A percentile compares a stretch with the other conserved stretches of the same genome.
These are phyloP conservation scores for Stomatorhinus walkeri DNA, from an alignment of 2,797 vertebrate species.

Conservation along the genomic window DNA sequence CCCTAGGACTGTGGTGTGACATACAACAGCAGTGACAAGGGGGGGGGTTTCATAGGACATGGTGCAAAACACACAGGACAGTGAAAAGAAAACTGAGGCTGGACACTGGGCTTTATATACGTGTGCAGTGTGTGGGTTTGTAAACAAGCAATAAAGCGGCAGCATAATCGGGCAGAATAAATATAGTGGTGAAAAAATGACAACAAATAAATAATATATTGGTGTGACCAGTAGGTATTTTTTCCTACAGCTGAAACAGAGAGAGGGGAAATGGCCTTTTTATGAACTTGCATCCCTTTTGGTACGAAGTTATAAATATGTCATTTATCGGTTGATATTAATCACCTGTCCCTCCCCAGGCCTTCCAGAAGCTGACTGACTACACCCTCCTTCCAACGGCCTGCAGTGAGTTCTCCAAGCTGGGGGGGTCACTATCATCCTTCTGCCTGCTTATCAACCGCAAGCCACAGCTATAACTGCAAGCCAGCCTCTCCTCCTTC, in stretches of 20 bases:
- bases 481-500: not conserved
- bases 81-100: not conserved
- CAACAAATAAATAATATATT: not conserved
- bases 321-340: not conserved
- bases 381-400: slow-evolving; percentile 80
- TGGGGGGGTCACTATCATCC: slow-evolving; percentile 74
- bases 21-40: not conserved
- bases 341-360: slow-evolving; percentile 39
- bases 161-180: not conserved
- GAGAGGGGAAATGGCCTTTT: not conserved
- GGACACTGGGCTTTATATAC: not conserved
- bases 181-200: not conserved
- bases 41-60: not conserved
- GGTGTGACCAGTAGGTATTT: not conserved
- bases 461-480: slow-evolving; percentile 55
- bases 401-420: slow-evolving; percentile 77
- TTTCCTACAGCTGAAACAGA: not conserved
- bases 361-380: slow-evolving; percentile 78
- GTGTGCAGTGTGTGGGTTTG: not conserved
- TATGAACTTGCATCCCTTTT: not conserved
- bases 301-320: not conserved
- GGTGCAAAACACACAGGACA: not conserved
- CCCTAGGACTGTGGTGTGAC: not conserved
- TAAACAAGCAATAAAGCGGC: not conserved
- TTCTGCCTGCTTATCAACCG: slow-evolving; percentile 82